Percentiles rank a stretch among this genome's conserved stretches.
These are phyloP conservation scores for Dinocampus coccinellae DNA, from an alignment of 2,888 invertebrate genomes.

Conservation along the genomic window DNA sequence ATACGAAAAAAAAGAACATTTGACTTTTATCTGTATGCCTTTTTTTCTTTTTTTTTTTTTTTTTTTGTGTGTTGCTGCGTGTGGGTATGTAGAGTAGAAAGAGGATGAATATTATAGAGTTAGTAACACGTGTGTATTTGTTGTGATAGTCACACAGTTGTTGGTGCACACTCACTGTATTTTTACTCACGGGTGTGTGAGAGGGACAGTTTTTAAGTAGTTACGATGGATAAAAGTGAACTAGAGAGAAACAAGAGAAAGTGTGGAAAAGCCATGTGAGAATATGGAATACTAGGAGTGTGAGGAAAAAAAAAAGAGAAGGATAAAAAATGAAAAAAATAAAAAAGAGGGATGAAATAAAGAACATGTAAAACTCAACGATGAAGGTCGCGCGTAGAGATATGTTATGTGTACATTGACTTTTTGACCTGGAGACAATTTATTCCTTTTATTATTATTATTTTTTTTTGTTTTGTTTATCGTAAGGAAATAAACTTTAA, in stretches of 20 bases:
- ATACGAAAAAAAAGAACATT: constrained; percentile 57
- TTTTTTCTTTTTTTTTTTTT: not conserved
- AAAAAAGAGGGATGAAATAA: constrained; percentile 20
- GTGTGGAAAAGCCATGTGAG: constrained; percentile 45
- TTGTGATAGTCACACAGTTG: not conserved
- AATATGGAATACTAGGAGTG: no score
- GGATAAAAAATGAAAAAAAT: constrained; percentile 8
- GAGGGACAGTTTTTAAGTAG: constrained; percentile 43
- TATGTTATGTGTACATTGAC: no score
- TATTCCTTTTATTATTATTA: constrained; percentile 36
- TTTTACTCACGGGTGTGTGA: not conserved
- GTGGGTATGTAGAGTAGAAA: not conserved
- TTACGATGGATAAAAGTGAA: constrained; percentile 24
- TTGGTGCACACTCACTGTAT: constrained; percentile 11
- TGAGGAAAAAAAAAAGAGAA: constrained; percentile 18
- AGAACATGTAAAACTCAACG: constrained; percentile 34
- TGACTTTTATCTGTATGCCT: no score
- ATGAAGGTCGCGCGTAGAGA: constrained; percentile 38
- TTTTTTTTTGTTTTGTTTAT: constrained; percentile 36
- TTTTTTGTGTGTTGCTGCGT: constrained; percentile 16
- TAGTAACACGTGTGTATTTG: not conserved
- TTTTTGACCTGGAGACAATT: no score
- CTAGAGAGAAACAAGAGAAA: constrained; percentile 37
- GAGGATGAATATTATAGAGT: no score
- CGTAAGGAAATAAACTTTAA: constrained; percentile 7